Percentiles rank a stretch among this genome's conserved stretches.
Evolutionary conservation across 2,888 invertebrate species (phyloP).

Genomic region (Sesia bembeciformis): DNA sequence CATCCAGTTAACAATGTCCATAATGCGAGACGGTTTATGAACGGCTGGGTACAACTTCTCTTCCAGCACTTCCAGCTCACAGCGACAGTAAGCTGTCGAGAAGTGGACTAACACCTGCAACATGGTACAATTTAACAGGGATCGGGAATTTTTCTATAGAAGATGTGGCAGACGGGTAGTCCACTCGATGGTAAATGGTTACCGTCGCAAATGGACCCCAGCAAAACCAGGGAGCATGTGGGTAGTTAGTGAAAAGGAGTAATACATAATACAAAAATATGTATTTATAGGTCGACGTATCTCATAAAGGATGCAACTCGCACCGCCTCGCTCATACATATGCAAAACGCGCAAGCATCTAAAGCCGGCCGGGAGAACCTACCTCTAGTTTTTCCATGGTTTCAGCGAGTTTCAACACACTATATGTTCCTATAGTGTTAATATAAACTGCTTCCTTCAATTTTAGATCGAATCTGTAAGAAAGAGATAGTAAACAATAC

Average conservation of each 20-base stretch:
- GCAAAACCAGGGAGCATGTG: too few species aligned
- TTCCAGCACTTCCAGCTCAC: slow-evolving; percentile 83
- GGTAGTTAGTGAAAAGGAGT: too few species aligned
- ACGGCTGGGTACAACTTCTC: slow-evolving; percentile 85
- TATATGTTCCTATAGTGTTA: slow-evolving; percentile 88
- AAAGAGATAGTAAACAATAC: slow-evolving; percentile 31
- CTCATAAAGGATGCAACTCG: too few species aligned
- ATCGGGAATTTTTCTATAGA: too few species aligned
- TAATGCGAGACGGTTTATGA: slow-evolving; percentile 76
- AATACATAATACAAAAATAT: too few species aligned
- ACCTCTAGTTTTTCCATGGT: slow-evolving; percentile 79
- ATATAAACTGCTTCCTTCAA: slow-evolving; percentile 86
- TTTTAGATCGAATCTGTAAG: slow-evolving; percentile 87
- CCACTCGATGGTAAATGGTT: neutral
- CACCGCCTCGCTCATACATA: too few species aligned
- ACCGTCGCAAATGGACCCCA: neutral
- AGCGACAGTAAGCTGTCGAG: slow-evolving; percentile 95
- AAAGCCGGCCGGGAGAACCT: neutral
- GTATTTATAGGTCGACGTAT: too few species aligned
- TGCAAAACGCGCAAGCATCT: too few species aligned
- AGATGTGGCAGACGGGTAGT: neutral
- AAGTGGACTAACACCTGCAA: slow-evolving; percentile 85
- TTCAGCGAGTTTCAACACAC: slow-evolving; percentile 84
- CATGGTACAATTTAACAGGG: neutral
- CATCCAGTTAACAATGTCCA: slow-evolving; percentile 80